Conservation (phyloP, 2,113 vertebrate genomes). For the Rhynchopsitta pachyrhyncha region DNA sequence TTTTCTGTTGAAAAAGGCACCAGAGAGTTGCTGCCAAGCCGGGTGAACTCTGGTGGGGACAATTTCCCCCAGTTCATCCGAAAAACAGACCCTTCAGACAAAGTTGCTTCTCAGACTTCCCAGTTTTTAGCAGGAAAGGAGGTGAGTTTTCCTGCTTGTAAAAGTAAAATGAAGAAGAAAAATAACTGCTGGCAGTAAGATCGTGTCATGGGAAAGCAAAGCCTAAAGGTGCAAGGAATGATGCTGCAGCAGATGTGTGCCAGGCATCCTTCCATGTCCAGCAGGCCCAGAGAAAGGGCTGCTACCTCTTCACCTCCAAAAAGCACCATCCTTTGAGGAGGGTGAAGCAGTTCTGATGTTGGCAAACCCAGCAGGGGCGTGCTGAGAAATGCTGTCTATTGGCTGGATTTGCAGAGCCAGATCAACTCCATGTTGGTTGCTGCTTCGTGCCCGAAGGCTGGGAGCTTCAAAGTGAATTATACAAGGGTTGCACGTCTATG, state of each 20-base stretch:
- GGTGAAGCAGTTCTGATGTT: neutral
- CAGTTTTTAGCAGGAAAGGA: neutral
- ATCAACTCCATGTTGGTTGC: neutral
- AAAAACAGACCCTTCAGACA: neutral
- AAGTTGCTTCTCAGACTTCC: neutral
- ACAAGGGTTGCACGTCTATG: neutral
- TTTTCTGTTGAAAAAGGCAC: neutral
- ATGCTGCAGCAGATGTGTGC: neutral
- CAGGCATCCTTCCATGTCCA: neutral
- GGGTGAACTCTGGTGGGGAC: neutral
- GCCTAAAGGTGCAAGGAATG: neutral
- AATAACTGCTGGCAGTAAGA: neutral
- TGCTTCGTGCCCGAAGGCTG: neutral
- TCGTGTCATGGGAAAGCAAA: neutral
- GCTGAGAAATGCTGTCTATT: neutral
- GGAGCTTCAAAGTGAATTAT: constrained; percentile 41
- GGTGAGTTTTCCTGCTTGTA: neutral
- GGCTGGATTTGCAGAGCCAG: neutral
- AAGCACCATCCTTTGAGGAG: neutral
- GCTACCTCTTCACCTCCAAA: neutral
- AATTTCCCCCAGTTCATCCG: neutral
- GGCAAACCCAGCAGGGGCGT: neutral
- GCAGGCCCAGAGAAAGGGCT: neutral
- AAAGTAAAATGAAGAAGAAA: neutral
- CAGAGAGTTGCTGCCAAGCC: neutral